A percentile compares a stretch with the other conserved stretches of the same genome.
phyloP scores from a whole-genome alignment of 2,888 invertebrate species.

The Nycteola revayana region DNA sequence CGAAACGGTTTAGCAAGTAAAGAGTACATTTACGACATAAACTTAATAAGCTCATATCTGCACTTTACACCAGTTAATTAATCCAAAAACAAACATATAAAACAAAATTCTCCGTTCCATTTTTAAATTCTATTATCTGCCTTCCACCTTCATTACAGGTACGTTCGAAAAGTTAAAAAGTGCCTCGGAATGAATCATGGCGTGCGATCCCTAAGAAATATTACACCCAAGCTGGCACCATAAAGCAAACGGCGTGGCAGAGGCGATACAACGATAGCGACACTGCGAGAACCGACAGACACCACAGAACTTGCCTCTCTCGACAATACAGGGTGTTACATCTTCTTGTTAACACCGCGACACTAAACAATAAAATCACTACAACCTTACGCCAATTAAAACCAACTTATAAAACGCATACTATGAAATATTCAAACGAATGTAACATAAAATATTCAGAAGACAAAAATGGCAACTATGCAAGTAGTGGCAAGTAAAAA shows the following conservation, averaged over 20 bases:
- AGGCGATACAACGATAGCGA: constrained; percentile 81
- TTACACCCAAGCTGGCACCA: constrained; percentile 79
- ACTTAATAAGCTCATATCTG: constrained; percentile 5
- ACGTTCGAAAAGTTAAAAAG: constrained; percentile 75
- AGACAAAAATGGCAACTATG: no score
- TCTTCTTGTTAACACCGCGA: constrained; percentile 12
- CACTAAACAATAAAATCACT: no score
- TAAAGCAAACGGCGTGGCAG: constrained; percentile 80
- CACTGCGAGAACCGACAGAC: constrained; percentile 75
- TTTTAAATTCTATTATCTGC: constrained; percentile 65
- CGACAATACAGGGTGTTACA: constrained; percentile 57
- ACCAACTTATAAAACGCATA: no score
- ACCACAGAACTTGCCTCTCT: constrained; percentile 69
- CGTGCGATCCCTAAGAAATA: constrained; percentile 81
- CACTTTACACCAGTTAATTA: constrained; percentile 14
- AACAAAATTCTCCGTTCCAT: constrained; percentile 28
- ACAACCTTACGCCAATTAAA: no score
- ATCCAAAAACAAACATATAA: constrained; percentile 18
- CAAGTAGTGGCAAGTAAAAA: no score
- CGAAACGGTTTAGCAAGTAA: no score
- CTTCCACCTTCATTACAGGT: constrained; percentile 71
- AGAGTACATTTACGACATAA: no score
- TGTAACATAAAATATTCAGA: no score
- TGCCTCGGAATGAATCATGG: constrained; percentile 77
- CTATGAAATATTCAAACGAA: no score